Evolutionary conservation across 1,140 invertebrate genomes (phyloP).

Genomic region (Telenomus remus): DNA sequence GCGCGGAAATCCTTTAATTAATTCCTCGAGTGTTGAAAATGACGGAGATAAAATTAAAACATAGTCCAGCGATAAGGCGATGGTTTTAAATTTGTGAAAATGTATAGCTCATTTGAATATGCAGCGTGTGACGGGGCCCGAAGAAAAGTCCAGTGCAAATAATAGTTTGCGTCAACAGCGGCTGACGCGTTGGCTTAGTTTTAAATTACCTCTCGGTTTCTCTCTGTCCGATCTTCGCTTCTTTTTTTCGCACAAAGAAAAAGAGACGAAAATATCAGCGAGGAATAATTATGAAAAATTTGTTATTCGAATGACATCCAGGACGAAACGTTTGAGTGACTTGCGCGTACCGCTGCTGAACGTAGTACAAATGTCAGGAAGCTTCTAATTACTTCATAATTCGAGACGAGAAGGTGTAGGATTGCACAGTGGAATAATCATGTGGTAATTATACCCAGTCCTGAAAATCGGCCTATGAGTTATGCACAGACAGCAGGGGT

Average conservation of each 20-base stretch:
- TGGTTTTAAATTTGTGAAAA: constrained; percentile 23
- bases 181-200: constrained; percentile 1
- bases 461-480: constrained; percentile 42
- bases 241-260: too few species aligned
- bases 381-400: constrained; percentile 55
- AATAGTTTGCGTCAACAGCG: constrained; percentile 7
- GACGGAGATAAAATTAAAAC: constrained; percentile 39
- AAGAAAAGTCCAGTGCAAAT: constrained; percentile 6
- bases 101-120: constrained; percentile 26
- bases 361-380: constrained; percentile 37
- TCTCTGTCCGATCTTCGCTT: too few species aligned
- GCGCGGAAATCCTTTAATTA: constrained; percentile 44
- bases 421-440: constrained; percentile 46
- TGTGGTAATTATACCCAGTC: constrained; percentile 50
- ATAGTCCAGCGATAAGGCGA: constrained; percentile 15
- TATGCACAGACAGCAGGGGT: constrained; percentile 45
- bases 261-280: too few species aligned
- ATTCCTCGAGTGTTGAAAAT: constrained; percentile 36
- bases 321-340: constrained; percentile 20
- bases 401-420: constrained; percentile 48
- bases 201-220: too few species aligned
- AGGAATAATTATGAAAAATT: neutral
- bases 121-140: neutral
- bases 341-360: constrained; percentile 30
- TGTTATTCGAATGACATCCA: constrained; percentile 31